Conservation (phyloP, 1,140 invertebrate species). For the Ruditapes philippinarum region DNA sequence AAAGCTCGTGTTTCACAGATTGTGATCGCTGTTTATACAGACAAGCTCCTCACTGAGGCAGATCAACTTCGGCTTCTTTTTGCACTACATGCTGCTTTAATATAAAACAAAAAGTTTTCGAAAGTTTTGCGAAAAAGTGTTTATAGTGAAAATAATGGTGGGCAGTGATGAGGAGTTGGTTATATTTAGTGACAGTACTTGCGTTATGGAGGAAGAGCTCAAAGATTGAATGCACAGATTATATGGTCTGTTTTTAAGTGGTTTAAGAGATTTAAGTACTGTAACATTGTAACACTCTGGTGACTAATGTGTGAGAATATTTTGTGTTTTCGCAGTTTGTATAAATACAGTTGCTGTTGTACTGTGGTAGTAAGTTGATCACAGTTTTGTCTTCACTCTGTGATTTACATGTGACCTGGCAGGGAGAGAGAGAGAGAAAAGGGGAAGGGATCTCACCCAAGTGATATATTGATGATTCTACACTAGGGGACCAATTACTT, state of each 20-base stretch:
- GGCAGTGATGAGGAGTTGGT: background rate
- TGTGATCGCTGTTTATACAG: conserved; percentile 63
- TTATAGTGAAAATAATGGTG: too few relatives aligned
- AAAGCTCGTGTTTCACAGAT: conserved; percentile 49
- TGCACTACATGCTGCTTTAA: background rate
- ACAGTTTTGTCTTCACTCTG: too few relatives aligned
- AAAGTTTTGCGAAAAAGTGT: background rate
- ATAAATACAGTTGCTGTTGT: too few relatives aligned
- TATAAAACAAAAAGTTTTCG: background rate
- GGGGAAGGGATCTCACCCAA: background rate
- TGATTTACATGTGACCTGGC: too few relatives aligned
- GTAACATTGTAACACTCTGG: background rate
- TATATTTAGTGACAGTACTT: background rate
- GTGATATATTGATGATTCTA: background rate
- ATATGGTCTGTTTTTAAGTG: conserved; percentile 35
- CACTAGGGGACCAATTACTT: too few relatives aligned
- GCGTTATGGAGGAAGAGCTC: background rate
- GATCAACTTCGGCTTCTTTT: conserved; percentile 2
- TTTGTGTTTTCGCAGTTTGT: too few relatives aligned
- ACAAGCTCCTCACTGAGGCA: conserved; percentile 50
- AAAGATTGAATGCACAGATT: conserved; percentile 30
- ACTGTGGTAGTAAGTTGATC: too few relatives aligned
- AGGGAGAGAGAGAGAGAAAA: background rate
- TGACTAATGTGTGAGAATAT: conserved; percentile 7
- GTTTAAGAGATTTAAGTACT: conserved; percentile 49